phyloP scores from a whole-genome alignment of 30 jellyfish, hydroid and myxozoan species.

The Aurelia sp. region DNA sequence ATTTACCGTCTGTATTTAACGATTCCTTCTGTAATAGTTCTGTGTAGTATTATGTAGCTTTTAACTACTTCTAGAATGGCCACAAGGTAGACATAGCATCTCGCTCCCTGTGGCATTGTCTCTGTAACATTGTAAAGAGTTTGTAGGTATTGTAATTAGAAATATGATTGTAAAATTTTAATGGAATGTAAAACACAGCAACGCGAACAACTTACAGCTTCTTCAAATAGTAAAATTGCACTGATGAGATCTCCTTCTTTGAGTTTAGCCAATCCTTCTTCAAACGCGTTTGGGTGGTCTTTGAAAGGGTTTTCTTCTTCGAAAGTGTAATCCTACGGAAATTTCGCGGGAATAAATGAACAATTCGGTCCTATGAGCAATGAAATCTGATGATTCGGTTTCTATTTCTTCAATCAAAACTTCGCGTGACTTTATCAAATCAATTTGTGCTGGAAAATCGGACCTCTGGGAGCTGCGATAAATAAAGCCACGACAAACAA shows the following conservation, averaged over 20 bases:
- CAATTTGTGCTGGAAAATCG: too few relatives aligned
- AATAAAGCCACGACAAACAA: too few relatives aligned
- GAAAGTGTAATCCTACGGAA: constrained; percentile 78
- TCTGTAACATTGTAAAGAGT: too few relatives aligned
- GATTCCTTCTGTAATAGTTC: not conserved
- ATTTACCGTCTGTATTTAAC: not conserved
- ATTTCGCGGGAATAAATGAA: not conserved
- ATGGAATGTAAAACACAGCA: not conserved
- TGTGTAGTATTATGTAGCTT: too few relatives aligned
- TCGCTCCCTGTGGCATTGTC: too few relatives aligned
- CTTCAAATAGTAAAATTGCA: constrained; percentile 96
- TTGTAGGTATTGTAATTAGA: too few relatives aligned
- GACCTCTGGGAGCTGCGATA: too few relatives aligned
- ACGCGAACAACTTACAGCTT: constrained; percentile 76
- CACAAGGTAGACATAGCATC: not conserved
- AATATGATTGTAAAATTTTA: not conserved
- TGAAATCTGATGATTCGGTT: too few relatives aligned
- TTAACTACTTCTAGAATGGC: not conserved
- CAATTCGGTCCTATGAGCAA: too few relatives aligned
- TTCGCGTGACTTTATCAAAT: too few relatives aligned
- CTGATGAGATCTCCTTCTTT: constrained; percentile 95
- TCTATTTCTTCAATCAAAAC: too few relatives aligned
- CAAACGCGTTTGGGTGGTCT: constrained; percentile 83
- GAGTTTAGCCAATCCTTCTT: constrained; percentile 88
- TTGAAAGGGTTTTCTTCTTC: constrained; percentile 94